phyloP scores from a whole-genome alignment of 1,140 invertebrate species.

The Agrypnia vestita region DNA sequence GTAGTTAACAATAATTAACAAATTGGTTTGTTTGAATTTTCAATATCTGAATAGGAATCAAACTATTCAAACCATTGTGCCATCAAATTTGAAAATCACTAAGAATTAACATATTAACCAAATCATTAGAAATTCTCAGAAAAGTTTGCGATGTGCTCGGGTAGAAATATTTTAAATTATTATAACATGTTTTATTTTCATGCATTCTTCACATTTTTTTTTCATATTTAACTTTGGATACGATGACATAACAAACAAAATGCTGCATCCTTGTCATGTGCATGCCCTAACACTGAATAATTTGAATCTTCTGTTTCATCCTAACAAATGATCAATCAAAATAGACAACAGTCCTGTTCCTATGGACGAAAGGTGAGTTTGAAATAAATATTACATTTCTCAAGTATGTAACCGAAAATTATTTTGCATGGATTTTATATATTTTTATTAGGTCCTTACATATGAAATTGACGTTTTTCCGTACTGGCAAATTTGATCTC shows the following conservation, averaged over 20 bases:
- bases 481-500: too few relatives aligned
- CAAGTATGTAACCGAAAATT: background rate
- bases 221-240: slow-evolving; percentile 17
- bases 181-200: background rate
- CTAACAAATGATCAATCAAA: slow-evolving; percentile 30
- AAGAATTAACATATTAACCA: too few relatives aligned
- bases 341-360: slow-evolving; percentile 54
- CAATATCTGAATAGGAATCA: too few relatives aligned
- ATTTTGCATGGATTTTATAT: slow-evolving; percentile 2
- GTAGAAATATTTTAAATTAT: background rate
- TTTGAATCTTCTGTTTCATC: slow-evolving; percentile 2
- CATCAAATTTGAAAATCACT: too few relatives aligned
- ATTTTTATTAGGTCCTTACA: background rate
- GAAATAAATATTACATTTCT: too few relatives aligned
- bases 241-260: background rate
- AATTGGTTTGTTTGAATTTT: too few relatives aligned
- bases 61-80: too few relatives aligned
- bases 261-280: slow-evolving; percentile 32
- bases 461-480: too few relatives aligned
- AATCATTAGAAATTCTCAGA: too few relatives aligned
- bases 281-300: slow-evolving; percentile 27
- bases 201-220: slow-evolving; percentile 6
- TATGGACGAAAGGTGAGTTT: slow-evolving; percentile 56
- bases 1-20: too few relatives aligned
- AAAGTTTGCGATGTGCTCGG: too few relatives aligned